Conservation (phyloP, 92 coral and sea anemone genomes). For the Actinostola sp. region DNA sequence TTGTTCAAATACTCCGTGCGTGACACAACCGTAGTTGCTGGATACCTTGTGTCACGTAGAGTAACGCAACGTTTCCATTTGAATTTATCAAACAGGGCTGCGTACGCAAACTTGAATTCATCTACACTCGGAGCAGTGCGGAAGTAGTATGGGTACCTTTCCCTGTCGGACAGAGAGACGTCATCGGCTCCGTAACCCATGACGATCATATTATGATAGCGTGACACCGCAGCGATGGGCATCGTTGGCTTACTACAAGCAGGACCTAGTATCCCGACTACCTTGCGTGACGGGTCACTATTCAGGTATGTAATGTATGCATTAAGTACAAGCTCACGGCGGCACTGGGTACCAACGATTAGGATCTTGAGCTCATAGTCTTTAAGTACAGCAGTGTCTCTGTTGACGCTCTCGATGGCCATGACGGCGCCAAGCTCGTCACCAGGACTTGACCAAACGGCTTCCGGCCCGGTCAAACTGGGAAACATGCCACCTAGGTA, state of each 20-base stretch:
- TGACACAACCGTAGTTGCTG: slow-evolving; percentile 68
- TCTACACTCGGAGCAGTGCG: slow-evolving; percentile 79
- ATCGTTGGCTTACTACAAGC: slow-evolving; percentile 80
- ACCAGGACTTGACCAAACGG: slow-evolving; percentile 85
- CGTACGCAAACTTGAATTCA: slow-evolving; percentile 68
- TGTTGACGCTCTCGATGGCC: slow-evolving; percentile 69
- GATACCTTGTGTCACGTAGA: slow-evolving; percentile 70
- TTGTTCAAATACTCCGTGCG: slow-evolving; percentile 68
- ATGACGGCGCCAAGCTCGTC: slow-evolving; percentile 77
- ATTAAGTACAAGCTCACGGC: slow-evolving; percentile 69
- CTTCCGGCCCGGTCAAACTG: slow-evolving; percentile 62
- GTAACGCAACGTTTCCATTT: slow-evolving; percentile 72
- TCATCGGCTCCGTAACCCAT: slow-evolving; percentile 87
- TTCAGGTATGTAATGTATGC: slow-evolving; percentile 73
- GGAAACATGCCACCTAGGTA: slow-evolving; percentile 89
- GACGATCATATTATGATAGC: slow-evolving; percentile 65
- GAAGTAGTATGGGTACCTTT: slow-evolving; percentile 67
- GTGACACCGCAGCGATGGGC: slow-evolving; percentile 77
- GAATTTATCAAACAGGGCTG: slow-evolving; percentile 58
- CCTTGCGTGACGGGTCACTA: slow-evolving; percentile 45
- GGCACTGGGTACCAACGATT: slow-evolving; percentile 70
- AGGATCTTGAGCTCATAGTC: slow-evolving; percentile 49
- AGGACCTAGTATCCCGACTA: slow-evolving; percentile 76
- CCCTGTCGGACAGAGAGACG: slow-evolving; percentile 69
- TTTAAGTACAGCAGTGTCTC: slow-evolving; percentile 43